Percentiles rank a stretch among this genome's conserved stretches.
Evolutionary conservation across 2,113 vertebrate species (phyloP).

Genomic region (Paramormyrops kingsleyae): DNA sequence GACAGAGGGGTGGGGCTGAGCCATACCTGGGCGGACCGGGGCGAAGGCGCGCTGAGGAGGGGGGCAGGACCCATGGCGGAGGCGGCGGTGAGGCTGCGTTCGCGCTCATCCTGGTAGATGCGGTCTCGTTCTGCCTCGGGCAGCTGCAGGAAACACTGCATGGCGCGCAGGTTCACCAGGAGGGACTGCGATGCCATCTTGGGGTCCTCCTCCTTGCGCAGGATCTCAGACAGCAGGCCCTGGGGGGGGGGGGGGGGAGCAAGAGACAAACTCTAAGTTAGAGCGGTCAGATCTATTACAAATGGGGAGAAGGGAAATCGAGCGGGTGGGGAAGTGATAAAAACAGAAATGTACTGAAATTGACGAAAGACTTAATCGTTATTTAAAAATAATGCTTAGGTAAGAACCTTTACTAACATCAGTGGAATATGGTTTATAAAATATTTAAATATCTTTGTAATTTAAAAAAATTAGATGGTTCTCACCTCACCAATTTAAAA

Average conservation of each 20-base stretch:
- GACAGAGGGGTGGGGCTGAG: not conserved
- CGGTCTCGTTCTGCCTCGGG: slow-evolving; percentile 92
- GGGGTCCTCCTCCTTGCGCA: slow-evolving; percentile 96
- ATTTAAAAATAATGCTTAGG: not conserved
- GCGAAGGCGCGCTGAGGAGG: slow-evolving; percentile 89
- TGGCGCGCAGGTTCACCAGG: slow-evolving; percentile 96
- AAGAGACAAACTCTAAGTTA: not conserved
- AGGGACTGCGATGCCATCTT: slow-evolving; percentile 96
- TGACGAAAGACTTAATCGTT: not conserved
- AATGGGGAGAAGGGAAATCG: not conserved
- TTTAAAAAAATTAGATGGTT: not conserved
- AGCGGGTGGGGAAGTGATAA: not conserved
- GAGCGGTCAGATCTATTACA: not conserved
- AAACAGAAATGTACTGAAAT: not conserved
- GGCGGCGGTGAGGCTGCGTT: slow-evolving; percentile 89
- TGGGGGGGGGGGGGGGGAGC: slow-evolving; percentile 34
- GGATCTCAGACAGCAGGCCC: slow-evolving; percentile 97
- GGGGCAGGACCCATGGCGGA: slow-evolving; percentile 89
- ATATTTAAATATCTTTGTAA: not conserved
- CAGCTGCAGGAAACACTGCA: slow-evolving; percentile 98
- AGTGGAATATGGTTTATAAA: not conserved
- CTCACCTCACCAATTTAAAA: not conserved
- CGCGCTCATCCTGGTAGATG: slow-evolving; percentile 97
- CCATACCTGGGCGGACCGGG: slow-evolving; percentile 84
- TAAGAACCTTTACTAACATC: not conserved